A percentile compares a stretch with the other conserved stretches of the same genome.
Conservation (phyloP, 1,140 invertebrate species). For the Trinorchestia longiramus region DNA sequence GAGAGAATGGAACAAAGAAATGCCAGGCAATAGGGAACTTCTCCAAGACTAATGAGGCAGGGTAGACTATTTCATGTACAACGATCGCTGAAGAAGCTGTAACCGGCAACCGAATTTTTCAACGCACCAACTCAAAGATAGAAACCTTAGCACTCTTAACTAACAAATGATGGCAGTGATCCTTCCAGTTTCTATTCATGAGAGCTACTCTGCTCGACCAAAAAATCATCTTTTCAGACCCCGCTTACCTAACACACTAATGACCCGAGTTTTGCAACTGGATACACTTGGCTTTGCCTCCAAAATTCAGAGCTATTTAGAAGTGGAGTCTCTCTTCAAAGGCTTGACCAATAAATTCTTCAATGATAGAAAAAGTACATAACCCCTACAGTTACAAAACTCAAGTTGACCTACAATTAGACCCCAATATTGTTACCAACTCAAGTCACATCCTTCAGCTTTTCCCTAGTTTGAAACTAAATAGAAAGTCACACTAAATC, state of each 20-base stretch:
- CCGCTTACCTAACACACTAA: background rate
- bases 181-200: background rate
- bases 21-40: background rate
- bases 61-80: background rate
- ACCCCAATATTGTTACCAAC: background rate
- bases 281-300: background rate
- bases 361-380: background rate
- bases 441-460: background rate
- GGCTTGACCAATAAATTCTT: background rate
- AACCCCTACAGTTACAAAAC: background rate
- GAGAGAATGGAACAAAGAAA: background rate
- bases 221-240: background rate
- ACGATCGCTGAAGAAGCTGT: background rate
- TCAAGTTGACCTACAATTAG: background rate
- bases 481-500: background rate
- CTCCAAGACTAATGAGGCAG: background rate
- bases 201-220: background rate
- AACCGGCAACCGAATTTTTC: background rate
- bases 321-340: background rate
- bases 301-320: background rate
- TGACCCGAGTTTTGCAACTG: background rate
- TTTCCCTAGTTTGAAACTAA: background rate
- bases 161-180: background rate
- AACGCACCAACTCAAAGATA: background rate
- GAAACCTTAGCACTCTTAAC: background rate